Percentiles rank a stretch among this genome's conserved stretches.
phyloP scores from a whole-genome alignment of 2,113 vertebrate genomes.

The Typhlomys cinereus region DNA sequence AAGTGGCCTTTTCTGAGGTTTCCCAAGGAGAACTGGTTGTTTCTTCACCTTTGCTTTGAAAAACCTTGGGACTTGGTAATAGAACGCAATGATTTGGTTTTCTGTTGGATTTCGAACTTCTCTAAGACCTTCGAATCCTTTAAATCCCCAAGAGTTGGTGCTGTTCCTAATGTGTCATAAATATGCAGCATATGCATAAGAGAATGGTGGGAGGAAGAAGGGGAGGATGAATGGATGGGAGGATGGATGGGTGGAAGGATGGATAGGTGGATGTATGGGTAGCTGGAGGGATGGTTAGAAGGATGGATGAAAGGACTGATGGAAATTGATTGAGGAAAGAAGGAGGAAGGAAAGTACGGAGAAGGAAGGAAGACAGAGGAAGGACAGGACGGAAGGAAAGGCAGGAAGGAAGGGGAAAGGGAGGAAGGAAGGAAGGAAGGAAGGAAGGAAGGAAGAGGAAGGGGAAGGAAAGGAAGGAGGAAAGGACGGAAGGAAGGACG shows the following conservation, averaged over 20 bases:
- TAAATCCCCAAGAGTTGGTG: neutral
- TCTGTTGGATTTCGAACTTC: slow-evolving; percentile 16
- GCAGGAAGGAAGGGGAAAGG: too few species aligned
- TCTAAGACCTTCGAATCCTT: neutral
- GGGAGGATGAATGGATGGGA: neutral
- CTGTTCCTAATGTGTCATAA: neutral
- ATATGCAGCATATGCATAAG: neutral
- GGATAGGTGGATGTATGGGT: neutral
- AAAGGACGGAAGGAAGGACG: too few species aligned
- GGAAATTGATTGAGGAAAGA: too few species aligned
- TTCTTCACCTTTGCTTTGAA: slow-evolving; percentile 18
- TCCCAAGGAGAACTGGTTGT: neutral
- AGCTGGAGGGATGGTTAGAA: neutral
- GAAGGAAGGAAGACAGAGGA: too few species aligned
- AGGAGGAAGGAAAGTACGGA: too few species aligned
- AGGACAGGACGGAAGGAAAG: too few species aligned
- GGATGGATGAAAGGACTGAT: neutral
- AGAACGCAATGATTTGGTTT: neutral
- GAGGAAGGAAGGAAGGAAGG: too few species aligned
- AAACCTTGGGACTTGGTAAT: neutral
- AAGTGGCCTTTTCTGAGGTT: neutral
- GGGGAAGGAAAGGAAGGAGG: too few species aligned
- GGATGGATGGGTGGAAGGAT: neutral
- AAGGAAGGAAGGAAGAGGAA: too few species aligned
- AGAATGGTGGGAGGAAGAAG: neutral